A percentile compares a stretch with the other conserved stretches of the same genome.
phyloP scores from a whole-genome alignment of 2,797 vertebrate species.

The Macrochelys suwanniensis region DNA sequence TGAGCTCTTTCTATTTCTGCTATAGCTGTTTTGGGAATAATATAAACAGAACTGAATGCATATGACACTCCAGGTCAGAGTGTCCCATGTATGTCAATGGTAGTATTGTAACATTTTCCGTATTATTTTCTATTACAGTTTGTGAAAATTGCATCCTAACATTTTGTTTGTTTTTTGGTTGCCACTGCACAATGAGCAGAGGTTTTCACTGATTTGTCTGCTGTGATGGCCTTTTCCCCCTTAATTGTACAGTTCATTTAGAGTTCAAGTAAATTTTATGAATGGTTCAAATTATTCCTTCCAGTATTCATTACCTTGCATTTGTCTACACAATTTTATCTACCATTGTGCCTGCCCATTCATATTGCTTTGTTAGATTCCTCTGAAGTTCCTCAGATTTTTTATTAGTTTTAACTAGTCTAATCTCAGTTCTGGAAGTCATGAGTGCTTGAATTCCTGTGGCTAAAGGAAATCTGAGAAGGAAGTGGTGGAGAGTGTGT shows the following conservation, averaged over 20 bases:
- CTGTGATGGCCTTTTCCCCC: not conserved
- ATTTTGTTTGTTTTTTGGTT: not conserved
- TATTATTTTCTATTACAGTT: not conserved
- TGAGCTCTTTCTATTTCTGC: not conserved
- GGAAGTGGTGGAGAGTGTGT: not conserved
- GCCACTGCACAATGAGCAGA: not conserved
- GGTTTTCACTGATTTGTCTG: not conserved
- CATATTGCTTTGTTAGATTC: not conserved
- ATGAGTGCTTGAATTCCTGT: not conserved
- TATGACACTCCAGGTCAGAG: not conserved
- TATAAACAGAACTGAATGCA: not conserved
- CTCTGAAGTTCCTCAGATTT: conserved; percentile 4
- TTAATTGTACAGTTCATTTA: not conserved
- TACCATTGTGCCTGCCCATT: not conserved
- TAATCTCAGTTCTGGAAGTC: not conserved
- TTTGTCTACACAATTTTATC: not conserved
- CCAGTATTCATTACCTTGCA: not conserved
- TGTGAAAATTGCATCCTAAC: not conserved
- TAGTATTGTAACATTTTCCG: not conserved
- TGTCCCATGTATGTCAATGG: not conserved
- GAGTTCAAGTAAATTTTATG: not conserved
- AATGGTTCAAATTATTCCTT: not conserved
- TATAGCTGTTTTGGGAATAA: not conserved
- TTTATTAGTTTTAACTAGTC: not conserved
- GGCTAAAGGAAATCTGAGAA: not conserved